Percentiles rank a stretch among this genome's conserved stretches.
phyloP scores from a whole-genome alignment of 2,888 invertebrate genomes.

The Encarsia formosa region DNA sequence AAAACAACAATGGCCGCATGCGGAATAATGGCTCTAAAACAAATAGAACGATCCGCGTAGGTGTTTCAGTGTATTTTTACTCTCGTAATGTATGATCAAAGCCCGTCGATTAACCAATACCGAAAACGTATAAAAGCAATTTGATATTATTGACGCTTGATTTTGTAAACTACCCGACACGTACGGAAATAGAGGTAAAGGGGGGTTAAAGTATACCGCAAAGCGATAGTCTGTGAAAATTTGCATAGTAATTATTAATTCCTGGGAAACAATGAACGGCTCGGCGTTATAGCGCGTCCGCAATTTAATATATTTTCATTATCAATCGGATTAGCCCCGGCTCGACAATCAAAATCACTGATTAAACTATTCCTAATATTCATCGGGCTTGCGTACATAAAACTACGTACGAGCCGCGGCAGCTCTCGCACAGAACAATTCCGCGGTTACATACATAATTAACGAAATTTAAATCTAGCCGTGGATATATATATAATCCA shows the following conservation, averaged over 20 bases:
- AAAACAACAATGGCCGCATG: too few relatives aligned
- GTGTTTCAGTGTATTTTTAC: too few relatives aligned
- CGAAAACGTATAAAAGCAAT: too few relatives aligned
- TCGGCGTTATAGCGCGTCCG: background rate
- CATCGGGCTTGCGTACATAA: background rate
- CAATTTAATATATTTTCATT: conserved; percentile 10
- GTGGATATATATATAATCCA: background rate
- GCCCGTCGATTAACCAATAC: too few relatives aligned
- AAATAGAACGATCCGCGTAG: too few relatives aligned
- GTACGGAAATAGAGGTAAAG: too few relatives aligned
- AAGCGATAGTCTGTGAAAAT: too few relatives aligned
- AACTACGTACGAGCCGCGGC: background rate
- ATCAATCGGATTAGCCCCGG: background rate
- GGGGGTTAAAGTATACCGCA: too few relatives aligned
- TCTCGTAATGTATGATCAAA: too few relatives aligned
- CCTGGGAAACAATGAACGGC: conserved; percentile 1
- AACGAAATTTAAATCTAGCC: conserved; percentile 11
- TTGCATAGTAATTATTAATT: conserved; percentile 5
- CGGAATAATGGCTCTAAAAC: too few relatives aligned
- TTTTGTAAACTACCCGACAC: too few relatives aligned
- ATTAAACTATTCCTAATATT: background rate
- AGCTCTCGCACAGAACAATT: background rate
- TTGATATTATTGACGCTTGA: too few relatives aligned
- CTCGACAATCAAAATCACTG: conserved; percentile 2
- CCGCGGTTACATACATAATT: conserved; percentile 1